A percentile compares a stretch with the other conserved stretches of the same genome.
These are phyloP conservation scores for Halcyon chelicuti DNA, from an alignment of 2,797 vertebrate species.

Conservation along the genomic window DNA sequence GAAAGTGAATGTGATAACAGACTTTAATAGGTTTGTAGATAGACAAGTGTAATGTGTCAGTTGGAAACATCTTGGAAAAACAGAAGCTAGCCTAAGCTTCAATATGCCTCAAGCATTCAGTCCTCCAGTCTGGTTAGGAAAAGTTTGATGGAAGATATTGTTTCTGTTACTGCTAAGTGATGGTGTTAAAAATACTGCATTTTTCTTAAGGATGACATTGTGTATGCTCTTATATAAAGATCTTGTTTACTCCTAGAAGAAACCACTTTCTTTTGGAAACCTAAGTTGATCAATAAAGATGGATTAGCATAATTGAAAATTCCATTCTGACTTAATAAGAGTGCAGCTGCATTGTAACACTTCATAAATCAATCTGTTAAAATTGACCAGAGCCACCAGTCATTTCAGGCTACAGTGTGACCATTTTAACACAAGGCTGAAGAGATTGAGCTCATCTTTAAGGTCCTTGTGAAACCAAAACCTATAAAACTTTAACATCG, in stretches of 20 bases:
- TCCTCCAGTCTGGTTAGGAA: background rate
- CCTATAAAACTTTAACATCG: background rate
- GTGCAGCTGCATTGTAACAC: background rate
- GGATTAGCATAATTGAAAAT: background rate
- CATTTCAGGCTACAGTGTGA: background rate
- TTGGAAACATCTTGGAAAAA: background rate
- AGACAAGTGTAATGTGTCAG: background rate
- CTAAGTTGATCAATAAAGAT: background rate
- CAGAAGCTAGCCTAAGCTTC: background rate
- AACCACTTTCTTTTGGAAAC: background rate
- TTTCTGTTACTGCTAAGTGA: background rate
- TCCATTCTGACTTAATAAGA: background rate
- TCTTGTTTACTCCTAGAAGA: background rate
- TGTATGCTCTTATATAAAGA: background rate
- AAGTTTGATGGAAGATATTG: background rate
- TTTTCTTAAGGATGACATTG: background rate
- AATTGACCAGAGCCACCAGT: background rate
- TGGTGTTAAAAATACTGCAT: background rate
- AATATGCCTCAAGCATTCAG: background rate
- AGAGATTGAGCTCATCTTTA: background rate
- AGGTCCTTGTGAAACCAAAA: background rate
- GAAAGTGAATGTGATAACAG: slow-evolving; percentile 19
- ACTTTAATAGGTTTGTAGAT: slow-evolving; percentile 22
- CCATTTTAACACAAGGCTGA: background rate
- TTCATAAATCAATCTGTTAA: background rate